Evolutionary conservation across 2,888 invertebrate species (phyloP), one percentile per base, ranked within the genome.

Genomic region (Syrista parreyssii): DNA sequence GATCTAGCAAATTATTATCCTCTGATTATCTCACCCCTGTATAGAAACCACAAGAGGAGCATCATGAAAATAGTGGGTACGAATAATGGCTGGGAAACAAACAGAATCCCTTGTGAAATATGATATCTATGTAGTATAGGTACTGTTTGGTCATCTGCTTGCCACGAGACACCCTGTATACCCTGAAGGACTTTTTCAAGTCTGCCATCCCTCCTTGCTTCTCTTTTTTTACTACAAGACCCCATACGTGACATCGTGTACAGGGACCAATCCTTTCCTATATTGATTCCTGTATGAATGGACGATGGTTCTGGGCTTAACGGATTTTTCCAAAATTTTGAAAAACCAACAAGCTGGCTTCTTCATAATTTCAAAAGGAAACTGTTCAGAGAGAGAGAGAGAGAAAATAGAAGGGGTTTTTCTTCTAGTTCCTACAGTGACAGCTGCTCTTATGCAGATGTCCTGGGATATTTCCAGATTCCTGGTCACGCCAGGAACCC

Each of bases 381-480:
- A 55, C 55, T 55, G 23, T 55, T 55, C 23, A 23, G 55, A 55
- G 9, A 23, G 55, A 9, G 23, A 55, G 1, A 55, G 55, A 55
- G 55, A 55, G 6, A 23, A 9, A 55, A 55, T 15, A 23, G 23
- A 55, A 55, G 55, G 55, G 55, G 55, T 55, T 55, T 34, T 55
- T 55, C 55, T 23, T 55, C 55, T 55, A 23, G 23, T 23, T 55
- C 23, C 68, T 68, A 12, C 30, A 12, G n/a, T 69, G 33, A 30
- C 36, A 36, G 34, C 69, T 35, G 35, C 36, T 76, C 34, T 73
- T 77, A 84, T 86, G 85, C 85, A 83, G 84, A 86, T 86, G 84
- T 75, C 77, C 68, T 72, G 68, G 35, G 77, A 76, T 77, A 76
- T 77, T 78, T 69, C 68, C 33, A 15, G 76, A 74, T 55, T 55